phyloP scores from a whole-genome alignment of 1,140 invertebrate genomes.

The Cheumatopsyche charites region DNA sequence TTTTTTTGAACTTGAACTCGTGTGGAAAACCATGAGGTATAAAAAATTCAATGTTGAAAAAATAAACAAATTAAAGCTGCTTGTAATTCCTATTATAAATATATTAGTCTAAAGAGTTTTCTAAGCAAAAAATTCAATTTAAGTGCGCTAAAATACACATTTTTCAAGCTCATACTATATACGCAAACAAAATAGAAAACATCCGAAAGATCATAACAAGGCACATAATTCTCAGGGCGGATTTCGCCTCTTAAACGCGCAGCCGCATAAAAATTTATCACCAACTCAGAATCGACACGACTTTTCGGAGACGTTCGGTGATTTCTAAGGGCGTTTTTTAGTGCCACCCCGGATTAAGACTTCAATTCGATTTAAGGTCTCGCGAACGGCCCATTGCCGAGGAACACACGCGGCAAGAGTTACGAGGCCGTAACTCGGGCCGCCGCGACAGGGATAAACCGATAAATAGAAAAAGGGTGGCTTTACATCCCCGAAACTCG shows the following conservation, averaged over 20 bases:
- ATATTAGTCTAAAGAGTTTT: too few species aligned
- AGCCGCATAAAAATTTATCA: slow-evolving; percentile 31
- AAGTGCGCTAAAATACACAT: too few species aligned
- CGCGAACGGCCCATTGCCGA: slow-evolving; percentile 24
- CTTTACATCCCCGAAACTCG: slow-evolving; percentile 8
- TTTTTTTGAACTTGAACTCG: too few species aligned
- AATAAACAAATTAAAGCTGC: too few species aligned
- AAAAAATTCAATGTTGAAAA: too few species aligned
- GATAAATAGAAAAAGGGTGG: slow-evolving; percentile 21
- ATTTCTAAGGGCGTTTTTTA: slow-evolving; percentile 31
- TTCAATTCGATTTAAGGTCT: slow-evolving; percentile 39
- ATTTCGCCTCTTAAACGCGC: background rate
- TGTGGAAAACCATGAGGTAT: too few species aligned
- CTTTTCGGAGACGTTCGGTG: too few species aligned
- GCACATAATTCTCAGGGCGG: slow-evolving; percentile 12
- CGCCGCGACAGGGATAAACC: slow-evolving; percentile 28
- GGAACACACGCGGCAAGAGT: slow-evolving; percentile 16
- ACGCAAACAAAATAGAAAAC: too few species aligned
- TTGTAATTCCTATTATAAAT: too few species aligned
- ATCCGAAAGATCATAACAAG: background rate
- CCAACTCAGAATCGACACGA: slow-evolving; percentile 26
- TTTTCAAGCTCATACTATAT: too few species aligned
- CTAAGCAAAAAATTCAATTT: too few species aligned
- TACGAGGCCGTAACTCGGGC: slow-evolving; percentile 31
- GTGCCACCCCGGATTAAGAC: slow-evolving; percentile 32